Evolutionary conservation across 2,113 vertebrate species (phyloP), one percentile per base, ranked within the genome.

Genomic region (Caracal caracal): DNA sequence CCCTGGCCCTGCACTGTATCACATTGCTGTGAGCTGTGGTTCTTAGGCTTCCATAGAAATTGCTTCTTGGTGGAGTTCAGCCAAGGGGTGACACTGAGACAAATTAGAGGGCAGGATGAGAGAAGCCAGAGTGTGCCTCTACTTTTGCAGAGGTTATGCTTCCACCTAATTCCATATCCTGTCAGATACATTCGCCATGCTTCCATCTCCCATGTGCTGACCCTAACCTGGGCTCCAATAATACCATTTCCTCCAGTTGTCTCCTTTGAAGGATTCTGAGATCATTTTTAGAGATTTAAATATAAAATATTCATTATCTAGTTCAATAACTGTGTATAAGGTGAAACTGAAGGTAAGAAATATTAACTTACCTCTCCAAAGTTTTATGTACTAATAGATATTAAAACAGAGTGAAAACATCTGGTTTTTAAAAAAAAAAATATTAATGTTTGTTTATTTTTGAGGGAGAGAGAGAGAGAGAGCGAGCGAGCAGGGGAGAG

Each of bases 211-310:
- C 30, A 6, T 30, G 0, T 10, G 43, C 53, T 56, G 20, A 51
- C 17, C 19, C 11, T 82, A 61, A 49, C 13, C 15, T 24, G 9
- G 43, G 59, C n/a, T 84, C 15, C 20, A 75, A 12, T 78, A 47
- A 13, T 3, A 76, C 22, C 40, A 43, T 47, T 80, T 79, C 53
- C 11, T 86, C 43, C 28, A 80, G 1, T 81, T 70, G 10, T 80
- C 37, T 92, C 26, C 26, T 51, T 56, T 37, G 43, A 19, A 68
- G 37, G 3, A 56, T 75, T 51, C 65, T 30, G n/a, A 33, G 24
- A 26, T 91, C 37, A 59, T 11, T 40, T 93, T 93, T 90, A 35
- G 30, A 90, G 28, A 47, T 43, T 63, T 82, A 90, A 90, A 68
- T 65, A 47, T 43, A 79, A 88, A 84, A 86, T 66, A 63, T 5